phyloP scores from a whole-genome alignment of 2,797 vertebrate species.

The Galago senegalensis region DNA sequence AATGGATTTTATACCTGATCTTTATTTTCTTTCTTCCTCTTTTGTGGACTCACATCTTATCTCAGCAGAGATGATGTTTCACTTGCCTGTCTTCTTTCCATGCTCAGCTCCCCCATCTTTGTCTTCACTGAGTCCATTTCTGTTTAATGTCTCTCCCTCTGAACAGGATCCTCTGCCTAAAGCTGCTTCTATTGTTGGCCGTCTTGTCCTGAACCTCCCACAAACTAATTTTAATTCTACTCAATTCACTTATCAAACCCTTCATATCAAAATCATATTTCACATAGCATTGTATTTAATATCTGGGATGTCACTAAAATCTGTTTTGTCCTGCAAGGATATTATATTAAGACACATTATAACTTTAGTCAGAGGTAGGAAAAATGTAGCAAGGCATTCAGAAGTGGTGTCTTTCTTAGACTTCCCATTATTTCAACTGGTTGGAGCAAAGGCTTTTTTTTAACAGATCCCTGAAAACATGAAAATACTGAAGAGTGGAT shows the following conservation, averaged over 20 bases:
- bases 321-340: background rate
- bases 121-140: too few relatives aligned
- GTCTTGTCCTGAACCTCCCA: background rate
- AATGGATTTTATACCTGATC: too few relatives aligned
- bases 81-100: too few relatives aligned
- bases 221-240: slow-evolving; percentile 24
- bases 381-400: background rate
- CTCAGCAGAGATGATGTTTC: too few relatives aligned
- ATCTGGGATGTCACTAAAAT: background rate
- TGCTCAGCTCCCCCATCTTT: too few relatives aligned
- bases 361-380: slow-evolving; percentile 31
- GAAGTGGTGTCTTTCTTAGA: background rate
- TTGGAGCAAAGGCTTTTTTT: background rate
- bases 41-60: too few relatives aligned
- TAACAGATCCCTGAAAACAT: background rate
- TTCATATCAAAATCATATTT: background rate
- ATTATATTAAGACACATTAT: background rate
- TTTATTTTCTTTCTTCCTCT: too few relatives aligned
- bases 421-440: background rate
- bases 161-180: too few relatives aligned
- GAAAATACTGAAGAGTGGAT: background rate
- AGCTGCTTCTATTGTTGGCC: too few relatives aligned
- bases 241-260: background rate
- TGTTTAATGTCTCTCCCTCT: too few relatives aligned
- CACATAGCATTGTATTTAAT: background rate